Evolutionary conservation across 2,888 invertebrate genomes (phyloP).

Genomic region (Zele albiditarsus): DNA sequence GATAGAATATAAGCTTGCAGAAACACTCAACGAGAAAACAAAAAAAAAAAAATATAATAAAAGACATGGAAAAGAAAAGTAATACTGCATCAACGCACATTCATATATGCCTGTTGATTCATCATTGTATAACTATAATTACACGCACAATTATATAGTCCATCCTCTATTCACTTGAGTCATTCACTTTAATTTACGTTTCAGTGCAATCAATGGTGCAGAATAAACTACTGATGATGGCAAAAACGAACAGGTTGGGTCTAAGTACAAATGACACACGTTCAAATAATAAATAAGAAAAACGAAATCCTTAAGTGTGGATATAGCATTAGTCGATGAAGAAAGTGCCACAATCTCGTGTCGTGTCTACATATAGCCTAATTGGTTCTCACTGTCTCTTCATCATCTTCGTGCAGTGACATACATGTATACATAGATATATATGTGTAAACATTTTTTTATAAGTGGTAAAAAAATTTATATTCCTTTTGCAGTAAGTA

Average conservation of each 20-base stretch:
- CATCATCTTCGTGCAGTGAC: conserved; percentile 32
- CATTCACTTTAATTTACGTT: not conserved
- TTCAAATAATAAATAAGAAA: conserved; percentile 36
- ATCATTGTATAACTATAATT: conserved; percentile 2
- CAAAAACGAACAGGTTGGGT: conserved; percentile 45
- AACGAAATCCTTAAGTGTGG: conserved; percentile 52
- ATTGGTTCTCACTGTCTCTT: conserved; percentile 62
- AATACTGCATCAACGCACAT: not conserved
- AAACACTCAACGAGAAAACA: not conserved
- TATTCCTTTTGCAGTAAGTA: not conserved
- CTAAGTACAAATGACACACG: conserved; percentile 28
- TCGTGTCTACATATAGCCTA: conserved; percentile 59
- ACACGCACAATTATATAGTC: not conserved
- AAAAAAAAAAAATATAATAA: not conserved
- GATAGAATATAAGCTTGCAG: not conserved
- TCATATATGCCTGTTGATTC: not conserved
- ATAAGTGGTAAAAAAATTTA: not conserved
- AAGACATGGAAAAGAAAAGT: not conserved
- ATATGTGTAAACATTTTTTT: not conserved
- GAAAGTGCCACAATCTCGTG: conserved; percentile 44
- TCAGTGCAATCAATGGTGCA: conserved; percentile 28
- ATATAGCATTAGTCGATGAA: conserved; percentile 44
- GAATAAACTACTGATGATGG: conserved; percentile 26
- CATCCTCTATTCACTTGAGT: not conserved
- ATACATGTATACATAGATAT: not conserved